These are phyloP conservation scores for Helicolenus hilgendorfi DNA, from an alignment of 2,797 vertebrate species.

Conservation along the genomic window DNA sequence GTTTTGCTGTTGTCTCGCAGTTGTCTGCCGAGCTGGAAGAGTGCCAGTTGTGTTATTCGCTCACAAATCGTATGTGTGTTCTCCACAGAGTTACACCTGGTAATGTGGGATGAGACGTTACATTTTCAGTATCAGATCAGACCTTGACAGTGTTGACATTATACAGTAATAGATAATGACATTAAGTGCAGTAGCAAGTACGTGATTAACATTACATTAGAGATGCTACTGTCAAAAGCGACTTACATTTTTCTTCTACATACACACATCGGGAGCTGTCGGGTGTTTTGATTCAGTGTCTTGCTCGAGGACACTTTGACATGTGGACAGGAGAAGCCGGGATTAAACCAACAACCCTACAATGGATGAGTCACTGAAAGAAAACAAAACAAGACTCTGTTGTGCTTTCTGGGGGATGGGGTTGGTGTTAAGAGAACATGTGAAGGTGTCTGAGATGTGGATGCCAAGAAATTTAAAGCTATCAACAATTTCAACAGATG, in stretches of 20 bases:
- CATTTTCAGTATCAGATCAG: not conserved
- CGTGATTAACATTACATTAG: not conserved
- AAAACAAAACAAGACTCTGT: not conserved
- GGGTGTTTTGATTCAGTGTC: not conserved
- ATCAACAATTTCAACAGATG: not conserved
- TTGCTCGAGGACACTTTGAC: not conserved
- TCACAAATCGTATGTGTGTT: not conserved
- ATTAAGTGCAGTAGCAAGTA: not conserved
- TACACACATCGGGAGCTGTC: not conserved
- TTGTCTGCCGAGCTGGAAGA: not conserved
- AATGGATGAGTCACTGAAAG: not conserved
- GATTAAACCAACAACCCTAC: not conserved
- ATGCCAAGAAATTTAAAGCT: no score
- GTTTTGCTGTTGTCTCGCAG: not conserved
- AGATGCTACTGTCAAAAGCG: not conserved
- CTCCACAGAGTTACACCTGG: not conserved
- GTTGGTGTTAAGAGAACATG: not conserved
- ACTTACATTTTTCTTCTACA: not conserved
- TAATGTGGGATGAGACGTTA: not conserved
- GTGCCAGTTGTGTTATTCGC: not conserved
- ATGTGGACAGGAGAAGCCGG: not conserved
- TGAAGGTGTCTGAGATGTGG: no score
- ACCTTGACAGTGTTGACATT: not conserved
- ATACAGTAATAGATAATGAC: not conserved
- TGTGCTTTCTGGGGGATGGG: not conserved